phyloP scores from a whole-genome alignment of 2,797 vertebrate species.

The Phalanger gymnotis region DNA sequence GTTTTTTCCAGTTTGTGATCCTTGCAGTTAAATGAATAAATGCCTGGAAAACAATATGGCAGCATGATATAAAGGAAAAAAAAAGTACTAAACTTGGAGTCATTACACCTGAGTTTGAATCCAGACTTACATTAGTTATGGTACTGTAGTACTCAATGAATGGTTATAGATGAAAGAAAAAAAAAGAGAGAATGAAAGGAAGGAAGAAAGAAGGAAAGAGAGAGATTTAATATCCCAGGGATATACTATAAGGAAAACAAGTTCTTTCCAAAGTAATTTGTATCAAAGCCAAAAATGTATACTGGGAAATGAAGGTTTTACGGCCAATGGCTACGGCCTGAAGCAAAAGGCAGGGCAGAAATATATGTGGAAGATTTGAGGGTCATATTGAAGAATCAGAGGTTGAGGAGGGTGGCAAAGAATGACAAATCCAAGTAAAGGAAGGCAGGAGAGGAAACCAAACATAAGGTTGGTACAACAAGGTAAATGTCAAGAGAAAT shows the following conservation, averaged over 20 bases:
- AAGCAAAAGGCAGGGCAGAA: background rate
- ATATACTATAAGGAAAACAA: background rate
- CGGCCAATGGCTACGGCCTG: background rate
- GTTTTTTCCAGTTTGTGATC: background rate
- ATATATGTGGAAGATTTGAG: background rate
- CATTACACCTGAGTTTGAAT: background rate
- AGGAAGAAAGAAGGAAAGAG: accelerated
- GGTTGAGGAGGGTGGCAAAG: background rate
- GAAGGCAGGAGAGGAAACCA: background rate
- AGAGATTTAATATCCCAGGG: background rate
- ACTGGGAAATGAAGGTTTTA: background rate
- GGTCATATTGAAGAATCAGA: background rate
- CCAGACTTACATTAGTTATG: background rate
- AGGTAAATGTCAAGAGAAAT: background rate
- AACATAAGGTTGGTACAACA: background rate
- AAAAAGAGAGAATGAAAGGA: background rate
- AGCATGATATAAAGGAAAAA: background rate
- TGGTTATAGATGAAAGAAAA: background rate
- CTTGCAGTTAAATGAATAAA: background rate
- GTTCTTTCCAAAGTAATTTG: background rate
- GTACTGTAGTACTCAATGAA: background rate
- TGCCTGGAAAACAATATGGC: background rate
- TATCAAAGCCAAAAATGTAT: background rate
- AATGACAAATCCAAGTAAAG: background rate
- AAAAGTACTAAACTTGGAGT: background rate